phyloP scores from a whole-genome alignment of 2,797 vertebrate genomes.

The Morus bassanus region DNA sequence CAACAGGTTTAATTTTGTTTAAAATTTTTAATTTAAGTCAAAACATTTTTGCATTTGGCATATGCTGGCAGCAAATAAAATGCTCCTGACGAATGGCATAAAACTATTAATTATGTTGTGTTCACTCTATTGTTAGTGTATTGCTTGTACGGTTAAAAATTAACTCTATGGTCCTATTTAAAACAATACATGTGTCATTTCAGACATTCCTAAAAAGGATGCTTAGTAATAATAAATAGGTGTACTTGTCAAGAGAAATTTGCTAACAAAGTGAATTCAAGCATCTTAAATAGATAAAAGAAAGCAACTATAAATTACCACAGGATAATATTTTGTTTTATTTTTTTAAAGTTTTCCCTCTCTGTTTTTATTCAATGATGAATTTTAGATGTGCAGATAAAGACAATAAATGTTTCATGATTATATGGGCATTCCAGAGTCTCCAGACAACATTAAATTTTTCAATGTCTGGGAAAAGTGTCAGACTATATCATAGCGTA shows the following conservation, averaged over 20 bases:
- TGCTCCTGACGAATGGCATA: conserved; percentile 38
- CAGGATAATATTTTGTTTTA: background rate
- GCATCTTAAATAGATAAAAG: conserved; percentile 36
- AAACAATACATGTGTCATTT: conserved; percentile 68
- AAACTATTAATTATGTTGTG: conserved; percentile 68
- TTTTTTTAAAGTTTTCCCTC: background rate
- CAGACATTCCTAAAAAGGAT: conserved; percentile 44
- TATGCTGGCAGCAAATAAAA: conserved; percentile 51
- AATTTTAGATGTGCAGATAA: conserved; percentile 45
- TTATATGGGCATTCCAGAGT: background rate
- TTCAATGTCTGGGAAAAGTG: background rate
- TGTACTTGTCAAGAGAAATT: conserved; percentile 51
- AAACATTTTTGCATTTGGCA: conserved; percentile 55
- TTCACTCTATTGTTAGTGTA: conserved; percentile 51
- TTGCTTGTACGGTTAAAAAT: conserved; percentile 63
- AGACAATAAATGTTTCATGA: conserved; percentile 29
- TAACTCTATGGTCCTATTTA: conserved; percentile 65
- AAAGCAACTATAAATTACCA: conserved; percentile 22
- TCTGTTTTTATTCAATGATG: conserved; percentile 40
- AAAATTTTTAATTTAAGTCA: conserved; percentile 48
- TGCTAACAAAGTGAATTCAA: conserved; percentile 47
- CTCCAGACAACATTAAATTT: conserved; percentile 32
- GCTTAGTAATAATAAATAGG: conserved; percentile 63
- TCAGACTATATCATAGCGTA: background rate
- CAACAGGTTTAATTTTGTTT: background rate